A percentile compares a stretch with the other conserved stretches of the same genome.
These are phyloP conservation scores for Tribolium castaneum DNA, from an alignment of 1,140 invertebrate species.

Conservation along the genomic window DNA sequence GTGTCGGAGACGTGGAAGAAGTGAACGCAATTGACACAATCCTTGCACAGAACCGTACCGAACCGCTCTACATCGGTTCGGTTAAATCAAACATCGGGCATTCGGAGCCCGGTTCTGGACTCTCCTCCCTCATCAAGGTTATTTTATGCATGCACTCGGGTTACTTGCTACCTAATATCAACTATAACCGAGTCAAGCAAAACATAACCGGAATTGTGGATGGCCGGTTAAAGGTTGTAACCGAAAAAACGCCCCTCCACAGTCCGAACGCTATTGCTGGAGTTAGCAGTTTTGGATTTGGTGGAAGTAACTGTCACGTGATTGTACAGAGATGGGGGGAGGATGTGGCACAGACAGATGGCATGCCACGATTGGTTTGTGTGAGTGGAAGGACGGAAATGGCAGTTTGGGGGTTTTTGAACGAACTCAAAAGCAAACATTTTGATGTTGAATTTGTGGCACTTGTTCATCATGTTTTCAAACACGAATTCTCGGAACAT, in stretches of 20 bases:
- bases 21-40: slow-evolving; percentile 84
- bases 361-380: slow-evolving; percentile 71
- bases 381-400: slow-evolving; percentile 74
- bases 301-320: slow-evolving; percentile 75
- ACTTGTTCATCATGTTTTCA: slow-evolving; percentile 65
- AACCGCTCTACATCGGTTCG: slow-evolving; percentile 86
- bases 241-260: slow-evolving; percentile 71
- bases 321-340: slow-evolving; percentile 71
- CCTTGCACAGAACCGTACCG: slow-evolving; percentile 76
- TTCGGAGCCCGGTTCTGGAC: slow-evolving; percentile 88
- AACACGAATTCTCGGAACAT: slow-evolving; percentile 68
- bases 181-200: slow-evolving; percentile 78
- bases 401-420: slow-evolving; percentile 75
- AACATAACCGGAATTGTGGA: slow-evolving; percentile 78
- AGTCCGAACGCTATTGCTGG: slow-evolving; percentile 69
- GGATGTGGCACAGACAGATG: slow-evolving; percentile 62
- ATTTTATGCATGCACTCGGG: slow-evolving; percentile 79
- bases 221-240: slow-evolving; percentile 77
- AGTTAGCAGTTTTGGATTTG: slow-evolving; percentile 75
- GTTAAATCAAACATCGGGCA: slow-evolving; percentile 96
- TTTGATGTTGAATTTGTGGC: slow-evolving; percentile 70
- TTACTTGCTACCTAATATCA: slow-evolving; percentile 82
- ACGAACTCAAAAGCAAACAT: slow-evolving; percentile 71
- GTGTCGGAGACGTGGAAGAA: slow-evolving; percentile 90
- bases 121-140: slow-evolving; percentile 87